A percentile compares a stretch with the other conserved stretches of the same genome.
Conservation (phyloP, 2,113 vertebrate species). For the Paraplagusia blochii region DNA sequence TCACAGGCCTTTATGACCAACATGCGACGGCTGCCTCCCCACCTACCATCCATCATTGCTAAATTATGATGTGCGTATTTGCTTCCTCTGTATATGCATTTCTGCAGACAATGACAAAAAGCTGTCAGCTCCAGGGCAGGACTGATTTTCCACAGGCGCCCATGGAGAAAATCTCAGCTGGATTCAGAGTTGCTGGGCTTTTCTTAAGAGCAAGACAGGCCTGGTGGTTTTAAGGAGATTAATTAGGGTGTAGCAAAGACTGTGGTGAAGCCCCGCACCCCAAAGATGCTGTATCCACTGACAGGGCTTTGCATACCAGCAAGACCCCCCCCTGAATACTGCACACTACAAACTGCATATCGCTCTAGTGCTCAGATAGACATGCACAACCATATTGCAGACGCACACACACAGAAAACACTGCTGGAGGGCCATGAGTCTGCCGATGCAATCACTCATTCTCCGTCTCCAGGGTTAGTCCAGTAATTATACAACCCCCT, state of each 20-base stretch:
- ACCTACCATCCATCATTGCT: constrained; percentile 38
- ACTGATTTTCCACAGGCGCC: constrained; percentile 63
- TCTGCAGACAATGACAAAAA: constrained; percentile 60
- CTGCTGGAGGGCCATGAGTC: constrained; percentile 62
- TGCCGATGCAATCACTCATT: constrained; percentile 55
- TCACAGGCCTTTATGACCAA: constrained; percentile 37
- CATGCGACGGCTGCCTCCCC: constrained; percentile 38
- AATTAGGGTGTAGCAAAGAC: constrained; percentile 71
- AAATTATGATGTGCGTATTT: constrained; percentile 55
- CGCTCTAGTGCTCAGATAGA: constrained; percentile 9
- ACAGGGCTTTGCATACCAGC: constrained; percentile 63
- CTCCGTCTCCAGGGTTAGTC: constrained; percentile 36
- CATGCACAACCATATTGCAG: constrained; percentile 8
- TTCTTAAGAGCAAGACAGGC: constrained; percentile 67
- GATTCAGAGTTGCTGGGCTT: constrained; percentile 58
- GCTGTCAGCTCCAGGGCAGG: constrained; percentile 60
- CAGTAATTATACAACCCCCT: constrained; percentile 39
- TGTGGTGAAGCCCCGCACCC: constrained; percentile 65
- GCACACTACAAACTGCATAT: constrained; percentile 39
- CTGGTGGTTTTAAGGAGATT: constrained; percentile 71
- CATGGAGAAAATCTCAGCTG: constrained; percentile 68
- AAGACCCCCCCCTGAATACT: constrained; percentile 45
- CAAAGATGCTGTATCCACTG: constrained; percentile 66
- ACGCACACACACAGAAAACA: constrained; percentile 26
- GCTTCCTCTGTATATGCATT: constrained; percentile 52